Evolutionary conservation across 2,113 vertebrate species (phyloP).

Genomic region (Takifugu bimaculatus): DNA sequence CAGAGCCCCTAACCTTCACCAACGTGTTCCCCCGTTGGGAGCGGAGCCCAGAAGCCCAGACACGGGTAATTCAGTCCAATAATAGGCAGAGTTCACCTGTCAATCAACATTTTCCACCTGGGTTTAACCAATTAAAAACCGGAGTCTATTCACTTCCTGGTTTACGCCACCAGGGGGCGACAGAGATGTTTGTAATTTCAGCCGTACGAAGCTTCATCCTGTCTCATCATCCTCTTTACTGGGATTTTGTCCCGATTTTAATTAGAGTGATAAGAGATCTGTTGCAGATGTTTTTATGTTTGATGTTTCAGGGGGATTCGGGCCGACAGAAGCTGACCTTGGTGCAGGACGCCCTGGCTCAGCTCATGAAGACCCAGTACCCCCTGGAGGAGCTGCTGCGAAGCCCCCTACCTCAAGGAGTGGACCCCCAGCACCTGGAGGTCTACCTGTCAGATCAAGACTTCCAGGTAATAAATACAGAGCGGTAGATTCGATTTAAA

Average conservation of each 20-base stretch:
- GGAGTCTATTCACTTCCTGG: too few relatives aligned
- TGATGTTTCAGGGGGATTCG: constrained; percentile 33
- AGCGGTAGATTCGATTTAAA: constrained; percentile 14
- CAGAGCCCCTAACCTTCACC: constrained; percentile 79
- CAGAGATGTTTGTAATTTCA: too few relatives aligned
- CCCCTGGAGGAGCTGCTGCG: constrained; percentile 67
- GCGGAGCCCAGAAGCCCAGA: constrained; percentile 33
- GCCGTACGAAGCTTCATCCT: too few relatives aligned
- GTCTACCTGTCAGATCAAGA: constrained; percentile 72
- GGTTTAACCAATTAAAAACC: neutral
- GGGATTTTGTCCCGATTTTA: too few relatives aligned
- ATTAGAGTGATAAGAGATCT: too few relatives aligned
- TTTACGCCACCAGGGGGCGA: too few relatives aligned
- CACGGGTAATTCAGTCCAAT: constrained; percentile 44
- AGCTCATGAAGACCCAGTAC: constrained; percentile 68
- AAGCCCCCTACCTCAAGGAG: constrained; percentile 69
- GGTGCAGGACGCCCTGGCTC: constrained; percentile 76
- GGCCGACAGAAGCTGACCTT: constrained; percentile 68
- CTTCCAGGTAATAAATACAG: constrained; percentile 66
- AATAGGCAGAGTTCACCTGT: too few relatives aligned
- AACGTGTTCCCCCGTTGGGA: constrained; percentile 80
- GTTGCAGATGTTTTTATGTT: neutral
- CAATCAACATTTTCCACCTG: neutral
- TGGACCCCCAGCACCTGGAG: constrained; percentile 71
- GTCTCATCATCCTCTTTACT: too few relatives aligned